These are phyloP conservation scores for Lepidochitona cinerea DNA, from an alignment of 2,888 invertebrate genomes.

Conservation along the genomic window DNA sequence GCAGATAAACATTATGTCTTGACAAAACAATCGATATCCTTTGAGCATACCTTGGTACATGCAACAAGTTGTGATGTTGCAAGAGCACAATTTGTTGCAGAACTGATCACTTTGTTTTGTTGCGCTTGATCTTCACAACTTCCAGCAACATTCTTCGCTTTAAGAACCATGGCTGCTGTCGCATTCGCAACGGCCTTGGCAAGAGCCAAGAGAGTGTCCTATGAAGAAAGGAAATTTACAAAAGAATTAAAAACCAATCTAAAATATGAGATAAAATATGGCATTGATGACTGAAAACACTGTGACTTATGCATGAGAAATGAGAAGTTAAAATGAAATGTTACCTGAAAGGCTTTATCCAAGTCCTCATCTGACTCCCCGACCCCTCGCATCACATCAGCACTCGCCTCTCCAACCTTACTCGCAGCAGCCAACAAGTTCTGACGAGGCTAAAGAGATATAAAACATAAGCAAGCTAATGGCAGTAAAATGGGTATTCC, in stretches of 20 bases:
- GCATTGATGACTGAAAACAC: too few species aligned
- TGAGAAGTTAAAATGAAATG: too few species aligned
- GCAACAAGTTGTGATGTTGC: constrained; percentile 98
- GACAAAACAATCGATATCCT: too few species aligned
- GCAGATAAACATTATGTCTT: too few species aligned
- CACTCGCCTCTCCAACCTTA: constrained; percentile 91
- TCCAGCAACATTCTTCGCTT: constrained; percentile 96
- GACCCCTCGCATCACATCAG: constrained; percentile 87
- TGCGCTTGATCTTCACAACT: constrained; percentile 84
- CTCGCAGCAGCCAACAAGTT: constrained; percentile 95
- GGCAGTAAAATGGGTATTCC: too few species aligned
- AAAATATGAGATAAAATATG: neutral
- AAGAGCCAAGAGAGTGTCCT: constrained; percentile 90
- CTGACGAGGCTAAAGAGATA: constrained; percentile 82
- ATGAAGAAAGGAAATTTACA: constrained; percentile 24
- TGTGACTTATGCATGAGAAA: too few species aligned
- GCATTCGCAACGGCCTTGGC: constrained; percentile 99
- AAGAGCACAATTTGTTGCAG: constrained; percentile 96
- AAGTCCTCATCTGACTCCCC: constrained; percentile 76
- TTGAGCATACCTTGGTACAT: constrained; percentile 84
- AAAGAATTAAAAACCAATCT: neutral
- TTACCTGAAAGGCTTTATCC: constrained; percentile 74
- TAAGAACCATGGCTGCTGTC: constrained; percentile 94
- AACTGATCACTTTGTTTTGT: constrained; percentile 91
- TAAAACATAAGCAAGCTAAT: too few species aligned